Conservation (phyloP, 2,113 vertebrate species). For the Hirundichthys speculiger region DNA sequence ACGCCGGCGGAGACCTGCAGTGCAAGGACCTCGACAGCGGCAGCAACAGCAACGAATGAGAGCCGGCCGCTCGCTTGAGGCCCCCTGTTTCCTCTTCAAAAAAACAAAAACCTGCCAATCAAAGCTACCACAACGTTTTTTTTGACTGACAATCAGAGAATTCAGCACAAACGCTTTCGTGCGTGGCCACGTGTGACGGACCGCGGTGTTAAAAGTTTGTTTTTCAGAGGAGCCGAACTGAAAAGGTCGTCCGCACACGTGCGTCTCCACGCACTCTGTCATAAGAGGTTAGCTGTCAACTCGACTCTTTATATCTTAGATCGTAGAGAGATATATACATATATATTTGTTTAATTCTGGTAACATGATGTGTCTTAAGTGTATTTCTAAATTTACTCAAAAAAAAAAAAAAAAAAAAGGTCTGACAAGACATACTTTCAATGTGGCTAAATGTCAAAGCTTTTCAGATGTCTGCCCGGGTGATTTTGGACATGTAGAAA, state of each 20-base stretch:
- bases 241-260: constrained; percentile 36
- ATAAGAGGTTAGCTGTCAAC: constrained; percentile 41
- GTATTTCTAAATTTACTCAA: constrained; percentile 28
- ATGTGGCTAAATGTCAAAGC: constrained; percentile 50
- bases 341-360: constrained; percentile 51
- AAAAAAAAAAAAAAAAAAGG: constrained; percentile 13
- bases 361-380: constrained; percentile 12
- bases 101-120: constrained; percentile 65
- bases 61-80: not conserved
- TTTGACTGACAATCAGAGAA: constrained; percentile 61
- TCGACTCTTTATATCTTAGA: constrained; percentile 61
- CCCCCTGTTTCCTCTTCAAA: constrained; percentile 21
- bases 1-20: constrained; percentile 88
- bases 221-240: constrained; percentile 28
- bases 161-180: constrained; percentile 40
- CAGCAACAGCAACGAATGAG: constrained; percentile 86
- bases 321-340: constrained; percentile 57
- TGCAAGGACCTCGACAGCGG: constrained; percentile 88
- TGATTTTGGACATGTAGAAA: not conserved
- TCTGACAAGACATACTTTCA: constrained; percentile 61
- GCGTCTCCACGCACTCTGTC: constrained; percentile 36
- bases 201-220: constrained; percentile 19
- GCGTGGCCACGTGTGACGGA: constrained; percentile 56
- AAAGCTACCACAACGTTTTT: constrained; percentile 60
- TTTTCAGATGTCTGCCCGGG: constrained; percentile 1